These are phyloP conservation scores for Calidris pygmaea DNA, from an alignment of 2,113 vertebrate species.

Conservation along the genomic window DNA sequence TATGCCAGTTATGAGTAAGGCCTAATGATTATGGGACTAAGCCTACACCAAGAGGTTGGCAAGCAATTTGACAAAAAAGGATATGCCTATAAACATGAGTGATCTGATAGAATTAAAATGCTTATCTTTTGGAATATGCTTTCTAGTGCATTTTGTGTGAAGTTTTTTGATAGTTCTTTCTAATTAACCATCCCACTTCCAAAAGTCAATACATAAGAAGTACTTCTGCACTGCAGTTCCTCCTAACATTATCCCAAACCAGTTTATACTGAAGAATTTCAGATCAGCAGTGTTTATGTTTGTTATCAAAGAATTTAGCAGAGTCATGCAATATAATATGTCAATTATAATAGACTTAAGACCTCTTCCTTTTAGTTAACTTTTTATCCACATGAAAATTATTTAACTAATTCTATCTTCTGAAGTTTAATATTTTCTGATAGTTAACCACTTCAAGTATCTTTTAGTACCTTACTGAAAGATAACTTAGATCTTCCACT, in stretches of 20 bases:
- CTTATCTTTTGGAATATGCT: not conserved
- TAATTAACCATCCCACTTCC: not conserved
- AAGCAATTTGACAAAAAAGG: not conserved
- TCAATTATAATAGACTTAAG: not conserved
- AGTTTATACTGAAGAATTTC: not conserved
- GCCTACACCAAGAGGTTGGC: not conserved
- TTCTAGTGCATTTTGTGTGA: not conserved
- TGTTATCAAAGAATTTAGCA: not conserved
- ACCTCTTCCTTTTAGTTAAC: rapidly evolving
- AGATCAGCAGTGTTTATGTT: not conserved
- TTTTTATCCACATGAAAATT: not conserved
- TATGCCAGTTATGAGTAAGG: not conserved
- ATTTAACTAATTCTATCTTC: not conserved
- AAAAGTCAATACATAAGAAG: not conserved
- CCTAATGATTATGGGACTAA: not conserved
- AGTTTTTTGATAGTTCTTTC: not conserved
- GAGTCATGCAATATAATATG: not conserved
- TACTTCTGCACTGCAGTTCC: not conserved
- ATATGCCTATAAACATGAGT: not conserved
- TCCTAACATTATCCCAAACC: not conserved
- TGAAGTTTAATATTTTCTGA: not conserved
- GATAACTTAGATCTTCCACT: not conserved
- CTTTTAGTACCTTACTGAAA: not conserved
- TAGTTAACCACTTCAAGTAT: not conserved
- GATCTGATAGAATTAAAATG: not conserved